phyloP scores from a whole-genome alignment of 2,113 vertebrate genomes.

The Peromyscus leucopus region DNA sequence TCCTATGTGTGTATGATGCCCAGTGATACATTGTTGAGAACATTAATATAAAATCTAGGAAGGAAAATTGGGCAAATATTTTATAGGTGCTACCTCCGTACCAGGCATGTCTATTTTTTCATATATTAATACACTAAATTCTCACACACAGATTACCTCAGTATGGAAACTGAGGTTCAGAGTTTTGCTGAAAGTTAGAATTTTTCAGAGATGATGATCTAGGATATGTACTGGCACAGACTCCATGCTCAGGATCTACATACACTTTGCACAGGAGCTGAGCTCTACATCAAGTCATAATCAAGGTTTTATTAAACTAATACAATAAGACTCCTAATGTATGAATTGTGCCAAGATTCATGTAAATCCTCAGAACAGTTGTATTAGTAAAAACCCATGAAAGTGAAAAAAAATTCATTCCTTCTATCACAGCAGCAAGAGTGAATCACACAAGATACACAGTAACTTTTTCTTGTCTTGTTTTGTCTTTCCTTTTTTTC shows the following conservation, averaged over 20 bases:
- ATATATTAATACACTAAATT: neutral
- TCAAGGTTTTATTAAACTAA: neutral
- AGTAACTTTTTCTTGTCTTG: neutral
- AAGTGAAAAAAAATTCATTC: conserved; percentile 1
- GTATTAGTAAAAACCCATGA: neutral
- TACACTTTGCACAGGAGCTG: neutral
- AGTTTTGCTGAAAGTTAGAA: neutral
- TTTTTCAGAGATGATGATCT: neutral
- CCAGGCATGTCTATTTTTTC: neutral
- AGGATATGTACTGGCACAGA: neutral
- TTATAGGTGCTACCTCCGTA: neutral
- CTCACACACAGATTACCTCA: neutral
- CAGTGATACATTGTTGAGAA: neutral
- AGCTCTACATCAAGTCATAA: neutral
- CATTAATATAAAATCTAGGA: neutral
- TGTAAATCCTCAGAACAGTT: neutral
- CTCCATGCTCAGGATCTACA: neutral
- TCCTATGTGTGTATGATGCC: neutral
- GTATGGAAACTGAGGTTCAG: neutral
- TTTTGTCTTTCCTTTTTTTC: neutral
- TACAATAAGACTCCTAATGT: neutral
- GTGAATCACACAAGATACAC: neutral
- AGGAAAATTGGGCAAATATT: neutral
- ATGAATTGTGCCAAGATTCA: neutral
- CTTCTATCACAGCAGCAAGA: neutral